Evolutionary conservation across 1,140 invertebrate species (phyloP), one percentile per base, ranked within the genome.

Genomic region (Drosophila arawakana): DNA sequence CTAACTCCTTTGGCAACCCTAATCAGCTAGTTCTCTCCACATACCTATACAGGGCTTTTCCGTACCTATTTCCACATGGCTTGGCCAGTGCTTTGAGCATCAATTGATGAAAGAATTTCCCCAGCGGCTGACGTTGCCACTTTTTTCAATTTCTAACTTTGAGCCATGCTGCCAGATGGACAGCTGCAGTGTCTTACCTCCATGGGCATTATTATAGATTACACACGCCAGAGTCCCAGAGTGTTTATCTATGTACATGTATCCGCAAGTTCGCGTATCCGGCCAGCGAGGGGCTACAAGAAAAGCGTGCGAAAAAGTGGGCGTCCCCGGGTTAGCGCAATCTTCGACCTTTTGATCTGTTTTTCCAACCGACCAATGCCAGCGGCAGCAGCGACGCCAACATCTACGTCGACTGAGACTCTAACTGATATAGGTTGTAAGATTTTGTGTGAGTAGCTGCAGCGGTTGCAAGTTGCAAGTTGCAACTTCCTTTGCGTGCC

Each of bases 331-430:
- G 84, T 84, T 89, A 73, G 77, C 85, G 66, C 84, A 89, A 89
- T 89, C 84, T 89, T 79, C 81, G 80, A 89, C 84, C 84, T 89
- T 89, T 89, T 89, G 84, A 89, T 89, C 84, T 88, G 79, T 85
- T 88, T 30, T 86, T 82, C 79, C 57, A 79, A 63, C 47, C 74
- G 58, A 52, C 49, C 54, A 43, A 46, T 55, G 73, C 76, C 76
- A 67, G 75, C 68, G 61, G 68, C 79, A 65, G 46, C 65, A 30
- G 54, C 44, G 35, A 13, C 49, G 39, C 18, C 47, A 18, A 25
- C 25, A 4, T 25, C 25, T 25, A 25, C 39, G 39, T 43, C 39
- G 43, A 30, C 25, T 30, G 25, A 58, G 62, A 47, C 81, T 13
- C 7, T 15, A 44, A 60, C 50, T 46, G 78, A 67, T 79, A 78